Base-by-base conservation (phyloP, 1,140 invertebrate species). In the Euura saliciscinereae region DNA sequence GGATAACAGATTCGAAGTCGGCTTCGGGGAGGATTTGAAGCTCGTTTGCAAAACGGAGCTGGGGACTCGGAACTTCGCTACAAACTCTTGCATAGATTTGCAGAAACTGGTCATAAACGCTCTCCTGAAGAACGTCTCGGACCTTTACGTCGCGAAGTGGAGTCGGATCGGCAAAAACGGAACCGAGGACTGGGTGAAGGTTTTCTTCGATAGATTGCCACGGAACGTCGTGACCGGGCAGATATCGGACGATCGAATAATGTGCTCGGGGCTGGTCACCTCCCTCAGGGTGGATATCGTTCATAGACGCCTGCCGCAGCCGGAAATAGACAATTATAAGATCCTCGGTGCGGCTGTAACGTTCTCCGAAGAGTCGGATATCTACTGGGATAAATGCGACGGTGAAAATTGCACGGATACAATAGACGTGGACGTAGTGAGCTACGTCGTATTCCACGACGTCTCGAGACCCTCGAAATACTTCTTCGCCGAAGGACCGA, bases 391-490 rank as follows among this genome's bases (percentile, higher is more conserved):
- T 65, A 84, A 83, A n/a, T 86, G 82, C 73, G 71, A 13, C 45
- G 68, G 44, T 11, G 77, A 73, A 65, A 80, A 84, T 71, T 84
- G 81, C 70, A 76, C 77, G 43, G 76, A 85, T 65, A 13, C 78
- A 10, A 67, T 86, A 2, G 69, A 83, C 45, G 64, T 83, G 4
- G 79, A 81, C 42, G 42, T 89, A 8, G 10, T 82, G 44, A 88
- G 77, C 51, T 89, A 87, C n/a, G 90, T 92, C 0, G 85, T 82
- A 44, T 94, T 93, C 82, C 86, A 90, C 43, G 91, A 93, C 78
- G 83, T 90, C 8, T 91, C 90, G 0, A 83, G 79, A 13, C 84
- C 88, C 7, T 86, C 89, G 1, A 83, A 85, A 28, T 87, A 86
- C 65, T 84, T 88, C 68, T 90, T 90, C 77, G 90, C 89, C 42